Percentiles rank a stretch among this genome's conserved stretches.
phyloP scores from a whole-genome alignment of 1,140 invertebrate species.

The Drosophila subpulchrella region DNA sequence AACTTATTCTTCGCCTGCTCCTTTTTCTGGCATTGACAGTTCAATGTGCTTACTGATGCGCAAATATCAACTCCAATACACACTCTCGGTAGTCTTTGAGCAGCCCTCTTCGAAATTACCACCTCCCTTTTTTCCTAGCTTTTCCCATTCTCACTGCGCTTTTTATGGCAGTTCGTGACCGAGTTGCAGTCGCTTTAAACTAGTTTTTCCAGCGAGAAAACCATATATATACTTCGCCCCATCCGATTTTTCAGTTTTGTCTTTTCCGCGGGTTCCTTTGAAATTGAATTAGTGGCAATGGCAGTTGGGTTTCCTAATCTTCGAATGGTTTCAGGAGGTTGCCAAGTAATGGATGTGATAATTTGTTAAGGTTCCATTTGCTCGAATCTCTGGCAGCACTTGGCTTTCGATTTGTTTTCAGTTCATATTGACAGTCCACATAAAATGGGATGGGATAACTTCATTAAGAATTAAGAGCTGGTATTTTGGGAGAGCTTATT shows the following conservation, averaged over 20 bases:
- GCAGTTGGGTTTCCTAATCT: slow-evolving; percentile 66
- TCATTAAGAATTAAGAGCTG: not conserved
- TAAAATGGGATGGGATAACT: slow-evolving; percentile 6
- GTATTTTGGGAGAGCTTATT: no score
- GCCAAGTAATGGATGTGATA: slow-evolving; percentile 72
- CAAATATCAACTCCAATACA: slow-evolving; percentile 81
- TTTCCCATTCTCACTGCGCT: slow-evolving; percentile 62
- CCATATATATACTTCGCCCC: slow-evolving; percentile 7
- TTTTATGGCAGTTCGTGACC: slow-evolving; percentile 81
- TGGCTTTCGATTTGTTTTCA: slow-evolving; percentile 10
- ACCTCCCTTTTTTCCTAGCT: slow-evolving; percentile 2
- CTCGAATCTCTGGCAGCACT: slow-evolving; percentile 10
- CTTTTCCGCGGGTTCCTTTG: slow-evolving; percentile 49
- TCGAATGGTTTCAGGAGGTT: slow-evolving; percentile 41
- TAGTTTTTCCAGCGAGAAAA: slow-evolving; percentile 16
- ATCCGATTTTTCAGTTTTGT: slow-evolving; percentile 38
- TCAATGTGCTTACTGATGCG: slow-evolving; percentile 82
- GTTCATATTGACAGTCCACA: slow-evolving; percentile 14
- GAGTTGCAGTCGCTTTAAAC: slow-evolving; percentile 77
- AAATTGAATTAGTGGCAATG: slow-evolving; percentile 80
- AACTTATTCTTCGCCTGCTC: slow-evolving; percentile 25
- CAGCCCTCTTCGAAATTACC: not conserved
- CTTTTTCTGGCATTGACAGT: slow-evolving; percentile 71
- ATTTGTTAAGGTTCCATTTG: slow-evolving; percentile 52
- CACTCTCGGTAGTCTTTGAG: slow-evolving; percentile 30